Base-by-base conservation (phyloP, 2,888 invertebrate genomes). In the Tiphia femorata region DNA sequence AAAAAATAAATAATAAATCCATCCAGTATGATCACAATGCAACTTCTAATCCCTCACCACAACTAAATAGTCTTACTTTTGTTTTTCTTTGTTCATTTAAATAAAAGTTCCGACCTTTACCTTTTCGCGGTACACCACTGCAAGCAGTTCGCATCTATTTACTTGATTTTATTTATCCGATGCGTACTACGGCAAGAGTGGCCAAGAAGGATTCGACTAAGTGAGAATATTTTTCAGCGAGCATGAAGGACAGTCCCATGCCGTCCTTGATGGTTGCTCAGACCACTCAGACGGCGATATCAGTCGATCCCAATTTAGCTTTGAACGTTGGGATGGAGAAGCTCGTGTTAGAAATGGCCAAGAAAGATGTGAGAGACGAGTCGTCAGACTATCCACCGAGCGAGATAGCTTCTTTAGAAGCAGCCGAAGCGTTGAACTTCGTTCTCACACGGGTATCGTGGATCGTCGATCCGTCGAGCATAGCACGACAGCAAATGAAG, bases 371-470 rank as follows among this genome's bases (percentile, higher is more conserved):
- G 1, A 38, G 49, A 5, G 14, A 47, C 14, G 53, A 43, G 10
- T 2, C 1, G 3, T 17, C 27, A 0, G 4, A n/a, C n/a, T 25
- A 20, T 10, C 52, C 6, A 17, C 12, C 17, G 2, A 16, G 8
- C 35, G 46, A 7, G 49, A 55, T 7, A 14, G 49, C 21, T 0
- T 20, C 44, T 5, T 54, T 58, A 7, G 64, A 64, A 40, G 42
- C 38, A 0, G 5, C 10, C 2, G 74, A 75, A 8, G 37, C 58
- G 19, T 8, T 77, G 0, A 40, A 69, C 17, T 70, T 66, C 20
- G 0, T 72, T 5, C 14, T 71, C 6, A 54, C 59, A 0, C 61
- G 77, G 23, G 56, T 49, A 8, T 44, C 70, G 6, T 77, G 77
- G 77, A 72, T 75, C 42, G 23, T 58, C 0, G 67, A 72, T 27